These are phyloP conservation scores for Drosophila ficusphila DNA, from an alignment of 1,140 invertebrate genomes.

Conservation along the genomic window DNA sequence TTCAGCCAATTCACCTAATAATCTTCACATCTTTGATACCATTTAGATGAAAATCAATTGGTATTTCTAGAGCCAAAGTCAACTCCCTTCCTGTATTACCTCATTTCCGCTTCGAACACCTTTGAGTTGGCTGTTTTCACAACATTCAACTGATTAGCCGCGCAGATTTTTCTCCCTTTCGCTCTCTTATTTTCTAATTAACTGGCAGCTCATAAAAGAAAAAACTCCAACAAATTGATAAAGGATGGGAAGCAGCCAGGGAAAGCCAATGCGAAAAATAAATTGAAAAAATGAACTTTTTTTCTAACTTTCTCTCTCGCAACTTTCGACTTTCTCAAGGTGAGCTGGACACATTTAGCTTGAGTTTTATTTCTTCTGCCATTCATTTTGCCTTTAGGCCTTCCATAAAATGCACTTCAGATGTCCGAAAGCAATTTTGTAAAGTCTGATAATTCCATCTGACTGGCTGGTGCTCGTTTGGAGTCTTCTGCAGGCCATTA, in stretches of 20 bases:
- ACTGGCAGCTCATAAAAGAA: conserved; percentile 67
- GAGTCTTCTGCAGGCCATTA: conserved; percentile 44
- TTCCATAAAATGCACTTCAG: conserved; percentile 42
- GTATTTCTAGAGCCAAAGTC: conserved; percentile 1
- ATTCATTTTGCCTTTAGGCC: conserved; percentile 8
- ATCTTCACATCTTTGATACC: background rate
- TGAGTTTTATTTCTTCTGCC: conserved; percentile 19
- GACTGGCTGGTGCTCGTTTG: conserved; percentile 24
- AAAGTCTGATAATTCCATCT: conserved; percentile 51
- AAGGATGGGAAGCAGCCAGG: background rate
- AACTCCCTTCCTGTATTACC: conserved; percentile 5
- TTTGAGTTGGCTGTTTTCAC: conserved; percentile 24
- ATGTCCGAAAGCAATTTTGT: conserved; percentile 39
- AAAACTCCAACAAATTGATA: conserved; percentile 28
- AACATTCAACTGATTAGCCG: conserved; percentile 26
- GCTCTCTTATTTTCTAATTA: conserved; percentile 54
- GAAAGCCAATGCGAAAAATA: conserved; percentile 63
- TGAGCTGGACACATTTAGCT: conserved; percentile 31
- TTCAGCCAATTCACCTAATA: background rate
- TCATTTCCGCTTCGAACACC: conserved; percentile 45
- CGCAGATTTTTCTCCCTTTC: conserved; percentile 42
- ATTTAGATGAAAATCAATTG: conserved; percentile 21
- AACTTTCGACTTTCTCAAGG: conserved; percentile 25
- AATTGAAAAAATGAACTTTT: conserved; percentile 58
- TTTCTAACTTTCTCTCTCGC: conserved; percentile 5